Conservation (phyloP, 2,888 invertebrate species). For the Zelleria hepariella region DNA sequence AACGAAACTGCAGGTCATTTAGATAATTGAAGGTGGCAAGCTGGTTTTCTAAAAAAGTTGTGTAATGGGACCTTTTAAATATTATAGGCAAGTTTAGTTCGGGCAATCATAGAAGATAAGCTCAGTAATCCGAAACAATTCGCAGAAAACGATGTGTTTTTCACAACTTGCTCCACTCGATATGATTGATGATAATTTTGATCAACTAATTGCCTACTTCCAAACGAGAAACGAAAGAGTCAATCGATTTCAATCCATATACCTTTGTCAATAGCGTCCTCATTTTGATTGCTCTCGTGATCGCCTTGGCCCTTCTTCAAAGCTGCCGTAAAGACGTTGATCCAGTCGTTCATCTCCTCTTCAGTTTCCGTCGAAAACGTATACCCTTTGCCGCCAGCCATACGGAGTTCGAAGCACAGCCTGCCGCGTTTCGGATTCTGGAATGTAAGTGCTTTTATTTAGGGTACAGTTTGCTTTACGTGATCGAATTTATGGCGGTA, state of each 20-base stretch:
- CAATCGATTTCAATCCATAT: slow-evolving; percentile 15
- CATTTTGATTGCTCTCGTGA: slow-evolving; percentile 75
- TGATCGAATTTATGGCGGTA: neutral
- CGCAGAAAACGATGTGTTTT: no score
- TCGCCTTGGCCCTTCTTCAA: slow-evolving; percentile 75
- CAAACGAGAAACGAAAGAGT: no score
- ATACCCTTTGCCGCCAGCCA: slow-evolving; percentile 90
- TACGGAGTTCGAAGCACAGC: slow-evolving; percentile 89
- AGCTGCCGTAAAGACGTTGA: slow-evolving; percentile 85
- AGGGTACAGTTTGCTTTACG: neutral
- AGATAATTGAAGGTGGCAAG: no score
- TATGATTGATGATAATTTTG: no score
- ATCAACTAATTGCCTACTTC: no score
- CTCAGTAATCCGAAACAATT: no score
- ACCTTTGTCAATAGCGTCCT: slow-evolving; percentile 80
- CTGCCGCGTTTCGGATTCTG: slow-evolving; percentile 88
- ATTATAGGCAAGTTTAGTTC: no score
- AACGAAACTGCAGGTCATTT: no score
- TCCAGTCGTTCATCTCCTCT: slow-evolving; percentile 86
- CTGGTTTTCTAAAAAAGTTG: no score
- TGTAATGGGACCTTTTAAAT: no score
- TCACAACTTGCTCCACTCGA: no score
- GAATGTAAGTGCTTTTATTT: slow-evolving; percentile 1
- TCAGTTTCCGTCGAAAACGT: slow-evolving; percentile 90
- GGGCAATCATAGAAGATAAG: no score